These are phyloP conservation scores for Poeciliopsis prolifica DNA, from an alignment of 2,113 vertebrate species.

Conservation along the genomic window DNA sequence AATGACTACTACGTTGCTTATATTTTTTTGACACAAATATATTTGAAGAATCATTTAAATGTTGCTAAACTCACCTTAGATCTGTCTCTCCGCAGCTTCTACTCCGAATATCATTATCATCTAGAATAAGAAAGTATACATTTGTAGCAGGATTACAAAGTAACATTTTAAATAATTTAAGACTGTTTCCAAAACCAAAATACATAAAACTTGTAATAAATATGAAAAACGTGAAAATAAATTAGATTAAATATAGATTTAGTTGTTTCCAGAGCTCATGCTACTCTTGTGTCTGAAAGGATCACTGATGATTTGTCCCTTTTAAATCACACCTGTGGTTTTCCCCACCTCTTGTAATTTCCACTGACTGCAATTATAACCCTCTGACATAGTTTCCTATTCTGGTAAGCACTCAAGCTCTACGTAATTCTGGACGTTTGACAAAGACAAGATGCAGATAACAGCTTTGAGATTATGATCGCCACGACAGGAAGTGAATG, in stretches of 20 bases:
- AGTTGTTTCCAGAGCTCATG: constrained; percentile 4
- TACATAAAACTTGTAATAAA: not conserved
- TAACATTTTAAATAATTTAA: constrained; percentile 26
- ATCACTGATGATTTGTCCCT: constrained; percentile 7
- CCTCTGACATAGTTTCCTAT: constrained; percentile 47
- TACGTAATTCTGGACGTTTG: not conserved
- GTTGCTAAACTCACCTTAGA: constrained; percentile 66
- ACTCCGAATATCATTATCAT: constrained; percentile 61
- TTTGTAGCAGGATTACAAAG: constrained; percentile 32
- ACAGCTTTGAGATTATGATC: not conserved
- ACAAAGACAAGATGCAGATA: not conserved
- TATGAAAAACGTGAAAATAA: not conserved
- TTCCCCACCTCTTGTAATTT: constrained; percentile 29
- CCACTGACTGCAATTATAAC: constrained; percentile 39
- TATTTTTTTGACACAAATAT: not conserved
- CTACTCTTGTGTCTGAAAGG: constrained; percentile 22
- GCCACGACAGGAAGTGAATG: not conserved
- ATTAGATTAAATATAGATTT: constrained; percentile 6
- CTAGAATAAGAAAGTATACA: constrained; percentile 64
- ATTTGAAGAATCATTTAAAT: not conserved
- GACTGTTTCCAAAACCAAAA: not conserved
- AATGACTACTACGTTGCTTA: not conserved
- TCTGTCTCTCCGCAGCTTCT: constrained; percentile 72
- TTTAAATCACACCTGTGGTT: constrained; percentile 11
- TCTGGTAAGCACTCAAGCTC: not conserved